Evolutionary conservation across 1,140 invertebrate species (phyloP).

Genomic region (Scaptomyza graminum): DNA sequence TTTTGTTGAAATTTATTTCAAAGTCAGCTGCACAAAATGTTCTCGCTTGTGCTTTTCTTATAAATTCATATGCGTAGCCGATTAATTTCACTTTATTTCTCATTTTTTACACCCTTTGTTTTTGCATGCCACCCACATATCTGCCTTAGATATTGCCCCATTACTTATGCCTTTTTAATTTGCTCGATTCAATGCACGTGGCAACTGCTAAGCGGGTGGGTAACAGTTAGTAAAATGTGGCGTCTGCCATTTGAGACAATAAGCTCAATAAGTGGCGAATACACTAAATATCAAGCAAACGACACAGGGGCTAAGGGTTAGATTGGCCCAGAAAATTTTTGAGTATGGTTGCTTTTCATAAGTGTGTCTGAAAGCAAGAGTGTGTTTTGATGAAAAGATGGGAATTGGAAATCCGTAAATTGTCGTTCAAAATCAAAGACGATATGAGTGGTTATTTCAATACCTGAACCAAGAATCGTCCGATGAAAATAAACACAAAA

Average conservation of each 20-base stretch:
- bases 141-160: conserved; percentile 38
- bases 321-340: background rate
- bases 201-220: conserved; percentile 26
- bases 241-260: conserved; percentile 31
- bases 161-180: conserved; percentile 80
- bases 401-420: background rate
- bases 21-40: conserved; percentile 76
- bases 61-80: conserved; percentile 76
- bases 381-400: background rate
- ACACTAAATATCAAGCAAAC: background rate
- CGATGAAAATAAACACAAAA: too few relatives aligned
- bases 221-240: conserved; percentile 19
- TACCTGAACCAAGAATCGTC: too few relatives aligned
- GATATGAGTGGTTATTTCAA: too few relatives aligned
- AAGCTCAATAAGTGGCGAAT: conserved; percentile 33
- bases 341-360: background rate
- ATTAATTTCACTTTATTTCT: conserved; percentile 72
- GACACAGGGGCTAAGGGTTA: background rate
- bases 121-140: conserved; percentile 1
- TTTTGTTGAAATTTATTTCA: conserved; percentile 66
- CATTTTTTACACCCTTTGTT: conserved; percentile 30
- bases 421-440: too few relatives aligned
- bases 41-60: conserved; percentile 60
- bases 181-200: conserved; percentile 69
- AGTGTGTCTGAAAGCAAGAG: background rate